These are phyloP conservation scores for Microtus richardsoni DNA, from an alignment of 2,113 vertebrate genomes.

Conservation along the genomic window DNA sequence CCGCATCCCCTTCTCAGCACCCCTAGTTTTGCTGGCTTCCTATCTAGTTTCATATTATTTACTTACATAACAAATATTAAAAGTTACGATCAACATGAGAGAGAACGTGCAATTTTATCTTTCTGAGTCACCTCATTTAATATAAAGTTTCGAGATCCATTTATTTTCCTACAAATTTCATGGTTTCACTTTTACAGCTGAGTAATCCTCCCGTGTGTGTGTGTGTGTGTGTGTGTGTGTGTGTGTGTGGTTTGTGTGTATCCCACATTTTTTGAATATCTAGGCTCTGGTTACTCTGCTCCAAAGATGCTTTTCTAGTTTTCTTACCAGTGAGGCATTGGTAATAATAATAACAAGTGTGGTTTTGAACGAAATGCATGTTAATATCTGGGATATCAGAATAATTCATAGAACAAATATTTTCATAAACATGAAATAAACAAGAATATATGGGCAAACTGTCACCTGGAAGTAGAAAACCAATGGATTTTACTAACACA, in stretches of 20 bases:
- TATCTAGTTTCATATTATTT: neutral
- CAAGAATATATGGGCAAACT: neutral
- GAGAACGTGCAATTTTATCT: neutral
- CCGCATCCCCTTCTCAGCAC: neutral
- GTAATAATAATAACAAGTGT: neutral
- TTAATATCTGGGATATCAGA: neutral
- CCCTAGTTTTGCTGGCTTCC: neutral
- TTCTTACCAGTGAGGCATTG: neutral
- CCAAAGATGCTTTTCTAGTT: no score
- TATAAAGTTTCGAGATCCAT: neutral
- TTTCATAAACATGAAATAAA: constrained; percentile 10
- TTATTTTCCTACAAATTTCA: neutral
- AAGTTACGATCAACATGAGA: neutral
- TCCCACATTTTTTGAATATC: neutral
- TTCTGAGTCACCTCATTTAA: neutral
- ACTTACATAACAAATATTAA: neutral
- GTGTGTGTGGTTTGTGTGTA: no score
- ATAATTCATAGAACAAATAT: constrained; percentile 24
- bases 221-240: no score
- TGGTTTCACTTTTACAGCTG: neutral
- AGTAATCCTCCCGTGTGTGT: neutral
- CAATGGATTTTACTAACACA: neutral
- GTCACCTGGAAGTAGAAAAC: neutral
- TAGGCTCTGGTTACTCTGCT: neutral
- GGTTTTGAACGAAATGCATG: neutral